Base-by-base conservation (phyloP, 1,140 invertebrate genomes). In the Nomia melanderi region DNA sequence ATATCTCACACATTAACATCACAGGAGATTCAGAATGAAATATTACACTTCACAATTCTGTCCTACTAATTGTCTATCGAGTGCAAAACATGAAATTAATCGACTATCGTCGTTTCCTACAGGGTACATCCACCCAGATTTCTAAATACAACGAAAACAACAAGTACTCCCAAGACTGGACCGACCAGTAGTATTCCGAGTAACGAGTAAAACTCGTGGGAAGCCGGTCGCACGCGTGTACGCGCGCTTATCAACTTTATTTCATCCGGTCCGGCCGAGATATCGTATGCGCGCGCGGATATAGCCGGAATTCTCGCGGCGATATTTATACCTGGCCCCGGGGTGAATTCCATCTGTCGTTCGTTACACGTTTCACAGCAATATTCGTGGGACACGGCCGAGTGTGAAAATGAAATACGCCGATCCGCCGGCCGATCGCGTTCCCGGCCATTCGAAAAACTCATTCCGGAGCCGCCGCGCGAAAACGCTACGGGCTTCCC, bases 121-220 rank as follows among this genome's bases (percentile, higher is more conserved):
- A n/a, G n/a, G n/a, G n/a, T n/a, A n/a, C n/a, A n/a, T n/a, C n/a
- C n/a, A n/a, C n/a, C n/a, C n/a, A n/a, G n/a, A n/a, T n/a, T n/a
- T n/a, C n/a, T n/a, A n/a, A n/a, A n/a, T n/a, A n/a, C n/a, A n/a
- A n/a, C n/a, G n/a, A n/a, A n/a, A n/a, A n/a, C n/a, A n/a, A n/a
- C n/a, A n/a, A n/a, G n/a, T n/a, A n/a, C n/a, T n/a, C n/a, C n/a
- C n/a, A n/a, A n/a, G n/a, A n/a, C n/a, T n/a, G n/a, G n/a, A n/a
- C n/a, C n/a, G n/a, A n/a, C n/a, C n/a, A n/a, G n/a, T n/a, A n/a
- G n/a, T n/a, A n/a, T n/a, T n/a, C n/a, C 39, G 5, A 5, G 33
- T 75, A 69, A 75, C 36, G 53, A 67, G 69, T 57, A 67, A 75
- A 64, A 75, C 67, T 47, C 14, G 6, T 14, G 41, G 29, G 1